Conservation (phyloP, 2,797 vertebrate species). For the Darevskia mixta region DNA sequence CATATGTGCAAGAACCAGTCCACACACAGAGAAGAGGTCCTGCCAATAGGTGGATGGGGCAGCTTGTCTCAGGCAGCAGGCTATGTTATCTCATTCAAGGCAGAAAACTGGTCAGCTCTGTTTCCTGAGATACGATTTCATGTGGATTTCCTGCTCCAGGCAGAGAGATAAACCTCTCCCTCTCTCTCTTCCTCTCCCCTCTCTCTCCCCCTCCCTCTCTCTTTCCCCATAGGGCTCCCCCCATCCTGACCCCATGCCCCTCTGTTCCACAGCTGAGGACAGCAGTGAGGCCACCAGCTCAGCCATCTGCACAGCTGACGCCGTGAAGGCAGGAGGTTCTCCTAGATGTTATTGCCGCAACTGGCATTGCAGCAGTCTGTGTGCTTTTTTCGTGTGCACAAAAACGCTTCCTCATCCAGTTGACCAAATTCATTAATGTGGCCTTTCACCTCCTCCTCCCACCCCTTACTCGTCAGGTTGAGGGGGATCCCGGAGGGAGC, state of each 20-base stretch:
- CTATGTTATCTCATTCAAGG: not conserved
- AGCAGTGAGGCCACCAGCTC: not conserved
- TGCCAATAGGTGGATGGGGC: no score
- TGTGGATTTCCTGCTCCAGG: not conserved
- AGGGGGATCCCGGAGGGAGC: not conserved
- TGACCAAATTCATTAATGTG: no score
- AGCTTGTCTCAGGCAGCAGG: not conserved
- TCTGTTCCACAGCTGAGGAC: not conserved
- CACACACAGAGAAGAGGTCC: not conserved
- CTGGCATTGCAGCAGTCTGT: no score
- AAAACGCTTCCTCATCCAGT: not conserved
- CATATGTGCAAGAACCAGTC: not conserved
- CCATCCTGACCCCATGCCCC: not conserved
- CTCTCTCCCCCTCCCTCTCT: not conserved
- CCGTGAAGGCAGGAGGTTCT: not conserved
- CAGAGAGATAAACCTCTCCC: not conserved
- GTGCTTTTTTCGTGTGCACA: no score
- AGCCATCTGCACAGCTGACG: not conserved
- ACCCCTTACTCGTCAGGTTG: rapidly evolving
- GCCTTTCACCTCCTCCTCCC: not conserved
- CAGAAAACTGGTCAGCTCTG: not conserved
- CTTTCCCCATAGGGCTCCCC: no score
- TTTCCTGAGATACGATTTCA: not conserved
- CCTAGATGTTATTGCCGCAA: no score
- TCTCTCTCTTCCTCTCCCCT: not conserved